Evolutionary conservation across 2,888 invertebrate species (phyloP).

Genomic region (Morpho helenor): DNA sequence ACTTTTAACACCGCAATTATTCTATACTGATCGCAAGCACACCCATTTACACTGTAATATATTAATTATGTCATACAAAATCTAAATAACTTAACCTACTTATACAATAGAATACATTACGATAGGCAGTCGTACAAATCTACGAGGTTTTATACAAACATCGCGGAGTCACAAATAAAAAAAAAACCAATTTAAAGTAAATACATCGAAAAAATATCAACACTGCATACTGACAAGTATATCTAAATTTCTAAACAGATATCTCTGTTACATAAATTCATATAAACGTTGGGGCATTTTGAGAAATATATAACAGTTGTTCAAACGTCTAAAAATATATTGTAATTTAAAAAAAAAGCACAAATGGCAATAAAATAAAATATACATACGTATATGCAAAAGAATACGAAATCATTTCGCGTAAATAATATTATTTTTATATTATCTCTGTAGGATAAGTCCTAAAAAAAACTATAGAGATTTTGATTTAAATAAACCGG

Average conservation of each 20-base stretch:
- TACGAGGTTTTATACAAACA: slow-evolving; percentile 31
- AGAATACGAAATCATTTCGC: too few relatives aligned
- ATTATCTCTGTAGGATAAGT: too few relatives aligned
- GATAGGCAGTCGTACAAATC: slow-evolving; percentile 54
- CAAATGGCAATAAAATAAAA: too few relatives aligned
- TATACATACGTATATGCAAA: too few relatives aligned
- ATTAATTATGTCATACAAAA: slow-evolving; percentile 68
- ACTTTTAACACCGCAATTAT: background rate
- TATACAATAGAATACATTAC: slow-evolving; percentile 35
- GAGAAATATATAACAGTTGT: too few relatives aligned
- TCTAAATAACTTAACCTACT: slow-evolving; percentile 61
- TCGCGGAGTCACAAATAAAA: slow-evolving; percentile 28
- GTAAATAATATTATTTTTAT: too few relatives aligned
- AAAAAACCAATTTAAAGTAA: slow-evolving; percentile 40
- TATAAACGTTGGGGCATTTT: too few relatives aligned
- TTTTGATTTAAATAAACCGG: too few relatives aligned
- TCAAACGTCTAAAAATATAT: too few relatives aligned
- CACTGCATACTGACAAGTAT: slow-evolving; percentile 36
- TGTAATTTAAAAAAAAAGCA: too few relatives aligned
- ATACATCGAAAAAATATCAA: slow-evolving; percentile 52
- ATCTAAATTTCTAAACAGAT: background rate
- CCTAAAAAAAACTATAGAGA: too few relatives aligned
- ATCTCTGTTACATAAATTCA: too few relatives aligned
- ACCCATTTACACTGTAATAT: slow-evolving; percentile 4
- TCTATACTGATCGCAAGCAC: background rate